These are phyloP conservation scores for Brachionus plicatilis DNA, from an alignment of 1,140 invertebrate genomes.

Conservation along the genomic window DNA sequence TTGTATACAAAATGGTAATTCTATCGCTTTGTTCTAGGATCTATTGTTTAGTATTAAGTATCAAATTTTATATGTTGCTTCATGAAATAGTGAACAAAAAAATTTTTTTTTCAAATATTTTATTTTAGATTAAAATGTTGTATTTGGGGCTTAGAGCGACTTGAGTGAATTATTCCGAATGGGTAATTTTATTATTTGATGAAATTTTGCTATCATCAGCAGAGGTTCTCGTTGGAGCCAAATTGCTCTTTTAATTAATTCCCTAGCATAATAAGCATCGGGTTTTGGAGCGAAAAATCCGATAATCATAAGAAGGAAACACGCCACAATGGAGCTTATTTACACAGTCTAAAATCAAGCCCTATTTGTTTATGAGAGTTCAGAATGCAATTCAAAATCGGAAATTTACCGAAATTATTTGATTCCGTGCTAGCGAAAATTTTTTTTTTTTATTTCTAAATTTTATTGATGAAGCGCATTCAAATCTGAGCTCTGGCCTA, in stretches of 20 bases:
- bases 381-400: not conserved
- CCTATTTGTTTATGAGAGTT: not conserved
- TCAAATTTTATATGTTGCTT: not conserved
- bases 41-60: not conserved
- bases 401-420: not conserved
- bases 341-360: not conserved
- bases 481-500: not conserved
- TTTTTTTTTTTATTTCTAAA: not conserved
- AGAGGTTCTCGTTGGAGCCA: not conserved
- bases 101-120: not conserved
- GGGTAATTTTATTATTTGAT: not conserved
- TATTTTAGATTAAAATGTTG: not conserved
- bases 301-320: not conserved
- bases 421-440: not conserved
- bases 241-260: constrained; percentile 2
- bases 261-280: not conserved
- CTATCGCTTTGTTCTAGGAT: not conserved
- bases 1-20: not conserved
- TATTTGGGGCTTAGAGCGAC: not conserved
- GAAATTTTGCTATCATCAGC: not conserved
- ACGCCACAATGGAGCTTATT: not conserved
- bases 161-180: not conserved
- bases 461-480: not conserved
- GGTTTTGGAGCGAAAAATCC: not conserved
- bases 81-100: not conserved